These are phyloP conservation scores for Monochamus alternatus DNA, from an alignment of 2,888 invertebrate genomes.

Conservation along the genomic window DNA sequence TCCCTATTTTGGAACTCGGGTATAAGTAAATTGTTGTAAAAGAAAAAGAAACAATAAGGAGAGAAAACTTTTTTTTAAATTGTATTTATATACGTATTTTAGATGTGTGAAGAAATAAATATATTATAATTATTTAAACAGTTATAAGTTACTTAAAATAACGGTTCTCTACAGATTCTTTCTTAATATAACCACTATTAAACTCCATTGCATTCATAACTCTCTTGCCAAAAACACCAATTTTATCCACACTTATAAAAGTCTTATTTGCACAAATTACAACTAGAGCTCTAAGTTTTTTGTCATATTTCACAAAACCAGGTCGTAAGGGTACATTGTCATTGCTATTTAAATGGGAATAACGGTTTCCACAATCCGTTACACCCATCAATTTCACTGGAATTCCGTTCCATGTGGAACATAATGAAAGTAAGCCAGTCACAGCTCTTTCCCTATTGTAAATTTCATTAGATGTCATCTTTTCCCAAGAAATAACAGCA, in stretches of 20 bases:
- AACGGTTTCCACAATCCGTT: conserved; percentile 52
- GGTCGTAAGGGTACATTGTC: conserved; percentile 59
- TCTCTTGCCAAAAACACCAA: conserved; percentile 80
- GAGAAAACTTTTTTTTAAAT: no score
- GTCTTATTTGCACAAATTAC: conserved; percentile 79
- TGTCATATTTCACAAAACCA: conserved; percentile 78
- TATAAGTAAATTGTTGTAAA: no score
- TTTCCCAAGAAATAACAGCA: conserved; percentile 79
- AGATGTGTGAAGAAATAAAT: no score
- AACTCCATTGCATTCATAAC: conserved; percentile 87
- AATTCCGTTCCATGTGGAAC: conserved; percentile 76
- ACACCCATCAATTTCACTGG: conserved; percentile 77
- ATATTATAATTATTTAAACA: not conserved
- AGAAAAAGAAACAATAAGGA: no score
- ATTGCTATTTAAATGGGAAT: conserved; percentile 13
- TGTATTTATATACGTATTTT: no score
- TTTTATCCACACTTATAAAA: conserved; percentile 77
- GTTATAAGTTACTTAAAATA: conserved; percentile 66
- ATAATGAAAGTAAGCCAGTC: conserved; percentile 76
- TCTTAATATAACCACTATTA: conserved; percentile 88
- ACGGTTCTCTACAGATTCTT: conserved; percentile 68
- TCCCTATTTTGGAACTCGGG: no score
- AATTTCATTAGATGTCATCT: conserved; percentile 77
- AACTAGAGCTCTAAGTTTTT: conserved; percentile 74
- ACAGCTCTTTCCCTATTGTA: conserved; percentile 83